phyloP scores from a whole-genome alignment of 2,113 vertebrate genomes.

The Dolichotis patagonum region DNA sequence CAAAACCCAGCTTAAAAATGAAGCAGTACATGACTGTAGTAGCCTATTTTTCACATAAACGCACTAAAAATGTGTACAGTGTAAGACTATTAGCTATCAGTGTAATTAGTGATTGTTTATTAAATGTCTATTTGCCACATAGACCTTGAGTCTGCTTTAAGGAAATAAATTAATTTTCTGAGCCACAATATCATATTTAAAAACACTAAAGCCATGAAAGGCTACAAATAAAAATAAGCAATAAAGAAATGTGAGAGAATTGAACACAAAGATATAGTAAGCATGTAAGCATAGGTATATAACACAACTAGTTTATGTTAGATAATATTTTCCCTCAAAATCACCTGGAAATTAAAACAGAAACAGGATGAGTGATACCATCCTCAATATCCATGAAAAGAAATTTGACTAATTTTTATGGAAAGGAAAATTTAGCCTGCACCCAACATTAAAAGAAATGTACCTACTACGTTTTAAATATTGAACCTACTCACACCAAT shows the following conservation, averaged over 20 bases:
- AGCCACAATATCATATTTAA: background rate
- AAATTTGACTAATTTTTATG: conserved; percentile 35
- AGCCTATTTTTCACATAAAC: background rate
- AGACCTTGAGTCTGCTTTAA: background rate
- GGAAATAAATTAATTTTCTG: background rate
- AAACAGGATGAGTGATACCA: background rate
- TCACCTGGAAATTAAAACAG: conserved; percentile 8
- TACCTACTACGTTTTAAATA: background rate
- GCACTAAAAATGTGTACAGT: background rate
- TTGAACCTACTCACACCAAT: background rate
- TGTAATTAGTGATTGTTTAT: background rate
- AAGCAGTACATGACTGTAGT: background rate
- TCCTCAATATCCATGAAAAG: conserved; percentile 30
- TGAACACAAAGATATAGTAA: background rate
- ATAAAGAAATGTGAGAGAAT: background rate
- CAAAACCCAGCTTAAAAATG: conserved; percentile 19
- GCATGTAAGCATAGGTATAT: background rate
- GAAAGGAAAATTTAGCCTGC: background rate
- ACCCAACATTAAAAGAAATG: background rate
- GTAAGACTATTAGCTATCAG: background rate
- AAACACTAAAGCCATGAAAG: background rate
- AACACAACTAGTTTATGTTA: background rate
- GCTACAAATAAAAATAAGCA: background rate
- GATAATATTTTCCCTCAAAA: conserved; percentile 4
- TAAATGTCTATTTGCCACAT: background rate